Evolutionary conservation across 2,888 invertebrate genomes (phyloP), one percentile per base, ranked within the genome.

Genomic region (Tenthredo scrophulariae): DNA sequence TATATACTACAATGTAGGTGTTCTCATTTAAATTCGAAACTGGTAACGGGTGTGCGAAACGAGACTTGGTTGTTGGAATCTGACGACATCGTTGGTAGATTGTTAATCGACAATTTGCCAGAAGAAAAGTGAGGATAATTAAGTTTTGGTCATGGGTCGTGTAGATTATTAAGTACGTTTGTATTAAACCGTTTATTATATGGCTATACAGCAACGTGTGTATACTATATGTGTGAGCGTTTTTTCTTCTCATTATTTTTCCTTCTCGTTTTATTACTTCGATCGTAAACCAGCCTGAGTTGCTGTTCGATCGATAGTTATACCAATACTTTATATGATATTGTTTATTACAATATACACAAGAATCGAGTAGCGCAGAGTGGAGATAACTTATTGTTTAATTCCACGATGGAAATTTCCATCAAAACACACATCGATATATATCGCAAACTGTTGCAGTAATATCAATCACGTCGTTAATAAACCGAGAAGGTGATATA

Each of bases 11-110:
- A 62, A 80, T 80, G 79, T 80, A 80, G 58, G 58, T 80, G 79
- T 80, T 80, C 79, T 80, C 33, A 80, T 80, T 80, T 62, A 37
- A 80, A 80, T 80, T 80, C 79, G n/a, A 58, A 62, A 62, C 58
- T 80, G 18, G 79, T 80, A 80, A 37, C 79, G 18, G 10, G 13
- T 33, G 58, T 26, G 79, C 13, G 43, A 58, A 80, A 54, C 15
- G 50, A 75, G 50, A 37, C 22, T 46, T 22, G 43, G 74, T 46
- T 26, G 74, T 75, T 75, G 43, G 43, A 75, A 75, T 46, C 46
- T 75, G 74, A 75, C 74, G 43, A 74, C 43, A 26, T 29, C 70
- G 33, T 18, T 70, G 37, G 33, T 70, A 33, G 37, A 33, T 70
- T 70, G 33, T 70, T 37, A 33, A 70, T 70, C 33, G 70, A 29